A percentile compares a stretch with the other conserved stretches of the same genome.
phyloP scores from a whole-genome alignment of 2,797 vertebrate species.

The Halcyon leucocephala region DNA sequence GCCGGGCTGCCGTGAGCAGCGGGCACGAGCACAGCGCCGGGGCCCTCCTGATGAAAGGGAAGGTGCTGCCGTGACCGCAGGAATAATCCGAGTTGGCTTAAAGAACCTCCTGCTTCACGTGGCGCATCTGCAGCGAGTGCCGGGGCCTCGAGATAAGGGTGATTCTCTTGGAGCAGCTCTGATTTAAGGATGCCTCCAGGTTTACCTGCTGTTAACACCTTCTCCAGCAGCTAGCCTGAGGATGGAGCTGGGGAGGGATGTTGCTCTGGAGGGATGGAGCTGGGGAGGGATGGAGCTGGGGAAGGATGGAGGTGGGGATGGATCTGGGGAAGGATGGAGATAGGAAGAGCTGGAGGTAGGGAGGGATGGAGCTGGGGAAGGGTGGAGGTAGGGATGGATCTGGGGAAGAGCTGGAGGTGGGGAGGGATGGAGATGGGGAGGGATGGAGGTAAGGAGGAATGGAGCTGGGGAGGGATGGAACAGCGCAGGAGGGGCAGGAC shows the following conservation, averaged over 20 bases:
- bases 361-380: too few species aligned
- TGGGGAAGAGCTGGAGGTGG: not conserved
- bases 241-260: not conserved
- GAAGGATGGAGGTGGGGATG: too few species aligned
- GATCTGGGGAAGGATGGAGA: too few species aligned
- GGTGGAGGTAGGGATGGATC: too few species aligned
- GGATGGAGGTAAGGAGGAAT: not conserved
- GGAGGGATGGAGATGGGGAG: not conserved
- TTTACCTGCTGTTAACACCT: not conserved
- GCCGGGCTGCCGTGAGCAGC: fast-evolving
- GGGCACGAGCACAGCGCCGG: not conserved
- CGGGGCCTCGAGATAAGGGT: not conserved
- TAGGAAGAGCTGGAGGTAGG: too few species aligned
- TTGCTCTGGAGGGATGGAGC: not conserved
- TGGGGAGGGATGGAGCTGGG: too few species aligned
- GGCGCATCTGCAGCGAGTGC: not conserved
- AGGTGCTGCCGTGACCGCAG: not conserved
- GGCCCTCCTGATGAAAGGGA: constrained; percentile 7
- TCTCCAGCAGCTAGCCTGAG: not conserved
- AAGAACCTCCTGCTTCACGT: not conserved
- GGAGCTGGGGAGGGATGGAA: not conserved
- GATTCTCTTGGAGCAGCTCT: not conserved
- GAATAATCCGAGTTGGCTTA: constrained; percentile 1
- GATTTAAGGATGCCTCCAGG: not conserved
- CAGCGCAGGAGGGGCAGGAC: not conserved